Evolutionary conservation across 2,113 vertebrate genomes (phyloP).

Genomic region (Apteryx mantelli): DNA sequence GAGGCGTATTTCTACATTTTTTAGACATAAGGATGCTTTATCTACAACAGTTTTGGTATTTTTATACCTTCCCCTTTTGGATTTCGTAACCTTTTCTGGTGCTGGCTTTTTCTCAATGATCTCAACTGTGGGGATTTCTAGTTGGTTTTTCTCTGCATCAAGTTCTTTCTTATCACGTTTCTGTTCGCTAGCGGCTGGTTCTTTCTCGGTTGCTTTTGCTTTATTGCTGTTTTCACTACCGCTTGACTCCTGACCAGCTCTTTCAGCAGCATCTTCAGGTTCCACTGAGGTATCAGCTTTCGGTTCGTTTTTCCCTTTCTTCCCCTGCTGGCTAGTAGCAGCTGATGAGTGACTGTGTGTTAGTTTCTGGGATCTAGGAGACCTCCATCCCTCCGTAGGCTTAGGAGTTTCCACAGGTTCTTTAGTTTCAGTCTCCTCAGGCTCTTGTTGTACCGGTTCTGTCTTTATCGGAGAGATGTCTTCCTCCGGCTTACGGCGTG

Average conservation of each 20-base stretch:
- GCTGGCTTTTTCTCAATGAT: conserved; percentile 76
- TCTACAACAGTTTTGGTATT: conserved; percentile 80
- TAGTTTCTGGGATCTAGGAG: conserved; percentile 85
- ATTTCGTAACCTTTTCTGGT: conserved; percentile 84
- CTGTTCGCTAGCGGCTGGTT: conserved; percentile 60
- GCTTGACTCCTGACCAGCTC: neutral
- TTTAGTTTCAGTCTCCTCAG: conserved; percentile 81
- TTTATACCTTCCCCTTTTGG: conserved; percentile 86
- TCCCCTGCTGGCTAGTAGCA: conserved; percentile 78
- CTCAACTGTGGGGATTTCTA: conserved; percentile 66
- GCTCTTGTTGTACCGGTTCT: conserved; percentile 80
- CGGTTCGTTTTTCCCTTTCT: conserved; percentile 81
- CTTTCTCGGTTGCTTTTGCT: conserved; percentile 52
- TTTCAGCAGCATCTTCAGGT: conserved; percentile 72
- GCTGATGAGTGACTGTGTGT: conserved; percentile 72
- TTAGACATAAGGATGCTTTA: conserved; percentile 84
- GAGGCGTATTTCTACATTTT: conserved; percentile 84
- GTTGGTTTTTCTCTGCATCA: conserved; percentile 48
- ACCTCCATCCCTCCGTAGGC: conserved; percentile 78
- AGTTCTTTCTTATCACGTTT: conserved; percentile 78
- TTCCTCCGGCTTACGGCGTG: conserved; percentile 83
- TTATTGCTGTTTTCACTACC: conserved; percentile 70
- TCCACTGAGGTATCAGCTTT: conserved; percentile 70
- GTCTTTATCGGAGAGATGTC: conserved; percentile 84
- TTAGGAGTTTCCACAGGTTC: conserved; percentile 76